Evolutionary conservation across 1,140 invertebrate species (phyloP).

Genomic region (Drosophila gunungcola): DNA sequence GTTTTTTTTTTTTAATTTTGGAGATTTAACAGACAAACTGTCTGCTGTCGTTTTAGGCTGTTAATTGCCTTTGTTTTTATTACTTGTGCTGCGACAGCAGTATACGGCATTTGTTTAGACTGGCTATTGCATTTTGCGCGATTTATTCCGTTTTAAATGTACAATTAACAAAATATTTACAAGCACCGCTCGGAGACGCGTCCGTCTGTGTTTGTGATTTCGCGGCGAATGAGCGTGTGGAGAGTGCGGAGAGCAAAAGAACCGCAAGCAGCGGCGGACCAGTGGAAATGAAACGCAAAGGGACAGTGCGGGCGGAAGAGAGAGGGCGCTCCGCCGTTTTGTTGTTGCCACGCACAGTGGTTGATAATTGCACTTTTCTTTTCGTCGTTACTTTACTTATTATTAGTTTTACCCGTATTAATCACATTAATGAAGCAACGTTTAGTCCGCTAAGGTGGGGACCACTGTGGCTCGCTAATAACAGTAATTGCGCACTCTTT

Average conservation of each 20-base stretch:
- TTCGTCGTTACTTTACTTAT: conserved; percentile 42
- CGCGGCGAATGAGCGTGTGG: conserved; percentile 59
- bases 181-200: conserved; percentile 41
- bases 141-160: conserved; percentile 25
- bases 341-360: conserved; percentile 60
- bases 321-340: conserved; percentile 23
- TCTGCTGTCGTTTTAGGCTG: not conserved
- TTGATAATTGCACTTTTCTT: conserved; percentile 64
- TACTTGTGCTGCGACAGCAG: conserved; percentile 36
- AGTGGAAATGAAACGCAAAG: conserved; percentile 65
- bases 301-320: conserved; percentile 36
- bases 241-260: conserved; percentile 17
- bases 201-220: conserved; percentile 63
- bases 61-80: conserved; percentile 21
- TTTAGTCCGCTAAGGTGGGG: conserved; percentile 63
- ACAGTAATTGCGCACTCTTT: conserved; percentile 72
- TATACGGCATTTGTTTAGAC: conserved; percentile 28
- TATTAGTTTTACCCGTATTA: conserved; percentile 52
- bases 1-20: conserved; percentile 49
- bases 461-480: conserved; percentile 60
- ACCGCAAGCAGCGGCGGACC: conserved; percentile 54
- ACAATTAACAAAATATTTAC: conserved; percentile 58
- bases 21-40: conserved; percentile 33
- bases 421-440: conserved; percentile 72
- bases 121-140: conserved; percentile 30